Evolutionary conservation across 2,888 invertebrate genomes (phyloP).

Genomic region (Drosophila neutralis): DNA sequence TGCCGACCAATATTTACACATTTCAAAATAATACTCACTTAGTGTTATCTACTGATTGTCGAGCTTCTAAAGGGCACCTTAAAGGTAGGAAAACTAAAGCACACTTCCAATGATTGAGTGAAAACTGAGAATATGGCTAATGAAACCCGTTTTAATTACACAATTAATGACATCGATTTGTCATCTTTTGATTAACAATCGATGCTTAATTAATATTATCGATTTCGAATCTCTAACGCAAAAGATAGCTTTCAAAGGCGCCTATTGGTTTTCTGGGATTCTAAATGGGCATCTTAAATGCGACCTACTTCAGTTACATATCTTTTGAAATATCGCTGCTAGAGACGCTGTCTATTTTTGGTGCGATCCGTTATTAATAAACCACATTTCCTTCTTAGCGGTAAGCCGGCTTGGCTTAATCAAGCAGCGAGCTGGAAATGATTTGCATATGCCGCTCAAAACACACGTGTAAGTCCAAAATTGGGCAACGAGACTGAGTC

Average conservation of each 20-base stretch:
- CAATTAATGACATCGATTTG: not conserved
- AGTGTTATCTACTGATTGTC: not conserved
- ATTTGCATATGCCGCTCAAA: conserved; percentile 48
- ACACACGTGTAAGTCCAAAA: conserved; percentile 45
- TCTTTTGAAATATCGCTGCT: not conserved
- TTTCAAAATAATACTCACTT: not conserved
- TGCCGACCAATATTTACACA: not conserved
- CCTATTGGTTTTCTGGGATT: conserved; percentile 16
- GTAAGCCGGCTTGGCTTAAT: conserved; percentile 40
- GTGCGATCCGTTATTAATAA: conserved; percentile 52
- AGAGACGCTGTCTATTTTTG: conserved; percentile 14
- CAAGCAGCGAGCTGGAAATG: conserved; percentile 22
- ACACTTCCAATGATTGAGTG: not conserved
- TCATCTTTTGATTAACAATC: not conserved
- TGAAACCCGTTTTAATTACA: not conserved
- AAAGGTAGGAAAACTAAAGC: not conserved
- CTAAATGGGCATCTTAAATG: conserved; percentile 5
- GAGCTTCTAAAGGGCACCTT: not conserved
- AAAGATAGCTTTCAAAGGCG: not conserved
- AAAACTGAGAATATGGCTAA: not conserved
- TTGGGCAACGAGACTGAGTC: conserved; percentile 38
- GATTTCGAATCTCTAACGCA: conserved; percentile 9
- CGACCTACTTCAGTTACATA: not conserved
- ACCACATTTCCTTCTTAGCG: conserved; percentile 47
- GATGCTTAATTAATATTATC: not conserved